Conservation (phyloP, 2,113 vertebrate genomes). For the Rhea americana region DNA sequence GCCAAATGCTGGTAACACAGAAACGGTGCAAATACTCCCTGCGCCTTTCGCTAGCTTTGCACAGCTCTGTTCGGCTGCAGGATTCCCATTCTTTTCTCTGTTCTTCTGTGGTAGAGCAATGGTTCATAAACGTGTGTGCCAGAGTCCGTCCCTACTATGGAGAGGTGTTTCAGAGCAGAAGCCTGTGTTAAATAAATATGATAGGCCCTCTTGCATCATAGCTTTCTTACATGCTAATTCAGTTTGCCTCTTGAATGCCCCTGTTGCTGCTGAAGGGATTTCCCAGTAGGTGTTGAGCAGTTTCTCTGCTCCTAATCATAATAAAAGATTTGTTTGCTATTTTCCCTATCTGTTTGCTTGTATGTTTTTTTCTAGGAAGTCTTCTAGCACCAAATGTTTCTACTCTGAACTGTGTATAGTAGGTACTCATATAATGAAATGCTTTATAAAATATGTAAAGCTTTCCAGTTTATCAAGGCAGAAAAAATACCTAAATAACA, state of each 20-base stretch:
- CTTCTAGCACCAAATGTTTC: not conserved
- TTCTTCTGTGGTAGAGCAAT: not conserved
- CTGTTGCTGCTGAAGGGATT: not conserved
- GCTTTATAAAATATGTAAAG: not conserved
- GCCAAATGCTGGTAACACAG: conserved; percentile 20
- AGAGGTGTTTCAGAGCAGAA: not conserved
- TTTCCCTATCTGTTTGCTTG: not conserved
- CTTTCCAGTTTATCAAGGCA: not conserved
- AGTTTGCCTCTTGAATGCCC: not conserved
- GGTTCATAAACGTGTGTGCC: not conserved
- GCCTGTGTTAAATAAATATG: not conserved
- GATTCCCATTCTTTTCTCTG: not conserved
- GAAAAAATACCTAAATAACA: not conserved
- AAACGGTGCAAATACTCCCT: not conserved
- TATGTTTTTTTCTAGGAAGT: not conserved
- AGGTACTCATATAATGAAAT: not conserved
- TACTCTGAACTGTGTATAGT: not conserved
- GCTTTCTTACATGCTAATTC: not conserved
- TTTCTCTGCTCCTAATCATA: not conserved
- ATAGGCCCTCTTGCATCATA: not conserved
- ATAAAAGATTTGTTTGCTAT: not conserved
- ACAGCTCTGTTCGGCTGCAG: not conserved
- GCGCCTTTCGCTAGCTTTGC: conserved; percentile 1
- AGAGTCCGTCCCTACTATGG: not conserved
- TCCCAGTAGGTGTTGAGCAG: not conserved